Base-by-base conservation (phyloP, 2,888 invertebrate species). In the Tribolium freemani region DNA sequence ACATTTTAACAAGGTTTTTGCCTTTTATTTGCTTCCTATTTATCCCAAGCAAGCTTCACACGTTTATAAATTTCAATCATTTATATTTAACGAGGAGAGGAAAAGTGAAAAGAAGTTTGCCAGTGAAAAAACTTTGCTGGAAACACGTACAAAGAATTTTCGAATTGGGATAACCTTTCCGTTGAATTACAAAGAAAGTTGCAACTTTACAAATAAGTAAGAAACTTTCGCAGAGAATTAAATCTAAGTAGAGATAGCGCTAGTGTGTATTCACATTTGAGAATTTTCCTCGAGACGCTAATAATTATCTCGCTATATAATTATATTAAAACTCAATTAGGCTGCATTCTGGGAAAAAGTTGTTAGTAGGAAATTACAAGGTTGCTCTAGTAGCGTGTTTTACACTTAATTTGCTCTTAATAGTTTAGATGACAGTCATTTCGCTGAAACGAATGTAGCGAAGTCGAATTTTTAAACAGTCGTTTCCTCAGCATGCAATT, bases 281-380 rank as follows among this genome's bases (percentile, higher is more conserved):
- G 31, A 45, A 6, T 50, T 44, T 38, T 26, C 44, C 16, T 57
- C 20, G 20, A 30, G 67, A 69, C 78, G 73, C 76, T 80, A 82
- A 51, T 63, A 51, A 82, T 82, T 81, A 80, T 78, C 76, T 77
- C 73, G 76, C 76, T 77, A 76, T 78, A 72, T 81, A 82, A 82
- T 80, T 78, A 77, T 78, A 77, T 82, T 80, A 80, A 78, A 79
- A 79, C 77, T 75, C 79, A 81, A 82, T 82, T 81, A 81, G 75
- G 74, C 77, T 69, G 75, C 76, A 75, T 73, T 75, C 78, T 76
- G 75, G 73, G 78, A 79, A 80, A 79, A 80, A 80, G 76, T 79
- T 81, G 78, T 78, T 80, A 78, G 76, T 71, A 69, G 72, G 72
- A 75, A 77, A 80, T 79, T 78, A 76, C 67, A 76, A 76, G 72